Evolutionary conservation across 2,113 vertebrate species (phyloP), one percentile per base, ranked within the genome.

Genomic region (Phasianus colchicus): DNA sequence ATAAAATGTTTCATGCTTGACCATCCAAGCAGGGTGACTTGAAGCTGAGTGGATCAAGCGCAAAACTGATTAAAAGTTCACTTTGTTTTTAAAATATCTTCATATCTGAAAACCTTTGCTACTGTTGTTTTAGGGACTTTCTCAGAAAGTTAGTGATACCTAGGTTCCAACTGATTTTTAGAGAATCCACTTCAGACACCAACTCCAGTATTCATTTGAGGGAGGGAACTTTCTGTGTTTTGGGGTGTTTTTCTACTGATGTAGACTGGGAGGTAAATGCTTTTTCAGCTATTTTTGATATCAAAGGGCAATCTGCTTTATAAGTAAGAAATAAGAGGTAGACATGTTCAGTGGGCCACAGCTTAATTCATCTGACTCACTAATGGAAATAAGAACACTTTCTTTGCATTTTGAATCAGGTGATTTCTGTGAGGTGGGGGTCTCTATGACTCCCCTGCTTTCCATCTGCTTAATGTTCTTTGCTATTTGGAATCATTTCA

Each of bases 291-390:
- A 7, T 30, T 74, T 67, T 84, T n/a, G 27, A 45, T 13, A 2
- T 86, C n/a, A 61, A 65, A 90, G 27, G 9, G 38, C 10, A 40
- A 7, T 61, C 30, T 75, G 5, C 2, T 32, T 88, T 64, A 34
- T 48, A 83, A 42, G 19, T 4, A 6, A 4, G 34, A 75, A 38
- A 20, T 47, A 50, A 66, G 29, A 63, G 50, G 10, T 22, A 78
- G 13, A 34, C 1, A 0, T 0, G 0, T 70, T 78, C 57, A 5
- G 15, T 34, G 25, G 3, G 4, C 22, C 25, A 52, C 22, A 55
- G 38, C 48, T 88, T 48, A 79, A 65, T 78, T 91, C 1, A 19
- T 71, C 66, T 57, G 11, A n/a, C 38, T 63, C 25, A 25, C 3
- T 11, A 43, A 8, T 13, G 13, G 17, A 82, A 83, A 60, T 42